phyloP scores from a whole-genome alignment of 2,113 vertebrate species.

The Sinocyclocheilus rhinocerous region DNA sequence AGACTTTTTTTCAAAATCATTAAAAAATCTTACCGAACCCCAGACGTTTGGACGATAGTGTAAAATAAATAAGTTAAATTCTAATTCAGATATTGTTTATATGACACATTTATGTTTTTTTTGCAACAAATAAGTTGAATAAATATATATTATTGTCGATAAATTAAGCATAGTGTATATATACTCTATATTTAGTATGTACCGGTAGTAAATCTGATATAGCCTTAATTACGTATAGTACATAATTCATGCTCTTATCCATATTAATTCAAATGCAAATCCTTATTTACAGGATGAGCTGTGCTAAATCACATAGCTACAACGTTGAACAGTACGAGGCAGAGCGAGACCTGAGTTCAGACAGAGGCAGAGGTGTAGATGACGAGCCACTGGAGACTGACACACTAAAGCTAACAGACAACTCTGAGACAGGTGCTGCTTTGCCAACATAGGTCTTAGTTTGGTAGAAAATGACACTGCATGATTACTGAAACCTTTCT shows the following conservation, averaged over 20 bases:
- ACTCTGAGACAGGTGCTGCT: conserved; percentile 38
- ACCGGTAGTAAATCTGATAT: not conserved
- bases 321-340: conserved; percentile 62
- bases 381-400: conserved; percentile 10
- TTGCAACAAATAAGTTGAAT: too few species aligned
- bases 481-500: too few species aligned
- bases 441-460: not conserved
- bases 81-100: too few species aligned
- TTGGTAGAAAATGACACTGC: not conserved
- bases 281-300: conserved; percentile 58
- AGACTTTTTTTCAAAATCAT: too few species aligned
- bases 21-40: not conserved
- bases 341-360: not conserved
- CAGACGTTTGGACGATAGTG: not conserved
- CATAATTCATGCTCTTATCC: not conserved
- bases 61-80: not conserved
- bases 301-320: conserved; percentile 58
- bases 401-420: not conserved
- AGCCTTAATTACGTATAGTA: not conserved
- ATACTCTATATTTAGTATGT: not conserved
- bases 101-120: too few species aligned
- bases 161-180: too few species aligned
- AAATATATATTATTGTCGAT: not conserved
- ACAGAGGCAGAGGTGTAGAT: not conserved
- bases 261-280: not conserved